Conservation (phyloP, 2,888 invertebrate species). For the Pammene fasciana region DNA sequence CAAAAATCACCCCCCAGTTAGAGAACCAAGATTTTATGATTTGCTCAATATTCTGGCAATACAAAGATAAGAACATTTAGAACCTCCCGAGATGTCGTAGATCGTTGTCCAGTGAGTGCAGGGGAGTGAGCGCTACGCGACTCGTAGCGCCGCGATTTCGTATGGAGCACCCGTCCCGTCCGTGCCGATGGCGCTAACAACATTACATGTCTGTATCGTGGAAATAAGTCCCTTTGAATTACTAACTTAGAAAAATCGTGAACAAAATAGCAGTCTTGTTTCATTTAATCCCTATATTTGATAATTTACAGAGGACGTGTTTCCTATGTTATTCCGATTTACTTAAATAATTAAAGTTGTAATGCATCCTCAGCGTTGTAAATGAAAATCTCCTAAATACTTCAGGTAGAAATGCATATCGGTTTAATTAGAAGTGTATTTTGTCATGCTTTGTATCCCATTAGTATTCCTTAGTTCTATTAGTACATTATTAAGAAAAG, state of each 20-base stretch:
- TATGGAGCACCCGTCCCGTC: conserved; percentile 30
- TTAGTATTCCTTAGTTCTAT: neutral
- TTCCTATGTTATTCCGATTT: neutral
- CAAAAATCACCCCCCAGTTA: too few relatives aligned
- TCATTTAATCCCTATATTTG: conserved; percentile 1
- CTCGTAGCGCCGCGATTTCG: conserved; percentile 30
- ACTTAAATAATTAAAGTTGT: neutral
- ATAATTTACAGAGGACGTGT: neutral
- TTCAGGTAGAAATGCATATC: too few relatives aligned
- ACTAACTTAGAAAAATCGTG: conserved; percentile 24
- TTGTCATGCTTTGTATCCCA: neutral
- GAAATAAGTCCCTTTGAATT: conserved; percentile 20
- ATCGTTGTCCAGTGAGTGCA: conserved; percentile 10
- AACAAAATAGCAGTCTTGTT: conserved; percentile 21
- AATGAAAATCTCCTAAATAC: neutral
- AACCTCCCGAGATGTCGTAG: conserved; percentile 11
- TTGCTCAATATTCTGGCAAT: neutral
- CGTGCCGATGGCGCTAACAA: conserved; percentile 23
- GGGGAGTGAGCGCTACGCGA: conserved; percentile 25
- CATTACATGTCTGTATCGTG: conserved; percentile 18
- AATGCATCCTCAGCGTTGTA: neutral
- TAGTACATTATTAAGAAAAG: conserved; percentile 8
- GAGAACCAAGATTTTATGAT: neutral
- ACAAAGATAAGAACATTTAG: conserved; percentile 10
- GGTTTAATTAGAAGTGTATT: neutral